Percentiles rank a stretch among this genome's conserved stretches.
These are phyloP conservation scores for Agonopterix alstromeriana DNA, from an alignment of 2,888 invertebrate genomes.

Conservation along the genomic window DNA sequence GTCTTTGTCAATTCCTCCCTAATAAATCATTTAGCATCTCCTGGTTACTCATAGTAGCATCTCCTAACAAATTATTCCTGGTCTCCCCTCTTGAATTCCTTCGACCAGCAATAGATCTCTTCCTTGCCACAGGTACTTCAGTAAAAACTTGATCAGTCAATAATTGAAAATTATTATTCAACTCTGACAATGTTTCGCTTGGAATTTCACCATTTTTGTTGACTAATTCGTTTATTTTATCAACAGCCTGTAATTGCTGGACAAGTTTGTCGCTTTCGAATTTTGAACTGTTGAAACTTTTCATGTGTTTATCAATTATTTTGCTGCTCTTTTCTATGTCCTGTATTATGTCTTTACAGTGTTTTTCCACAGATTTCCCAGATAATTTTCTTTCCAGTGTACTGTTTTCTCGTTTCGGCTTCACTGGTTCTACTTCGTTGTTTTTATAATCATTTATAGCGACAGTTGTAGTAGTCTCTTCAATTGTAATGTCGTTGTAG, in stretches of 20 bases:
- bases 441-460: constrained; percentile 28
- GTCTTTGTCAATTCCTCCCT: constrained; percentile 59
- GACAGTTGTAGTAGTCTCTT: constrained; percentile 32
- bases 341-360: constrained; percentile 62
- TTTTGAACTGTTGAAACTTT: constrained; percentile 57
- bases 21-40: constrained; percentile 60
- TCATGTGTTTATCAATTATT: constrained; percentile 70
- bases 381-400: constrained; percentile 34
- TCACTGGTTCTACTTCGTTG: constrained; percentile 24
- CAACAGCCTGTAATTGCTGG: constrained; percentile 66
- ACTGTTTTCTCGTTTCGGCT: constrained; percentile 34
- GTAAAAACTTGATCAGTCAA: constrained; percentile 49
- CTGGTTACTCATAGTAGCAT: constrained; percentile 56
- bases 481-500: constrained; percentile 30
- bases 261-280: constrained; percentile 67
- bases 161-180: constrained; percentile 64
- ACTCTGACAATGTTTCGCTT: constrained; percentile 41
- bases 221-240: constrained; percentile 68
- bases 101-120: constrained; percentile 49
- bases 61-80: constrained; percentile 43
- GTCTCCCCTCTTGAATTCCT: constrained; percentile 36
- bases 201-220: constrained; percentile 47
- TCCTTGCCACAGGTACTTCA: constrained; percentile 35
- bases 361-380: constrained; percentile 54
- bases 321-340: constrained; percentile 62